phyloP scores from a whole-genome alignment of 1,140 invertebrate genomes.

The Drosophila nannoptera region DNA sequence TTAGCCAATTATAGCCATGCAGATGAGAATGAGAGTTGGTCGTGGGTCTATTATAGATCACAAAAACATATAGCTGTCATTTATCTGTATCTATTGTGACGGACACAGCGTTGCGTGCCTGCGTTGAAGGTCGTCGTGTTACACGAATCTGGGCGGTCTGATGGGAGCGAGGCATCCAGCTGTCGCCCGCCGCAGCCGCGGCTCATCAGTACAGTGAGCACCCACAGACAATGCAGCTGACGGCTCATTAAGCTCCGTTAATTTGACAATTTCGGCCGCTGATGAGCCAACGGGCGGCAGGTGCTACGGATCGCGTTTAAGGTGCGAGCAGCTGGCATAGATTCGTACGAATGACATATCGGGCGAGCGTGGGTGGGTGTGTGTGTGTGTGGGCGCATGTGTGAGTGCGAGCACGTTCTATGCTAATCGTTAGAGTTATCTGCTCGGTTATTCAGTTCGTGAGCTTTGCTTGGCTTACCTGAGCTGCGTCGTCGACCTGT shows the following conservation, averaged over 20 bases:
- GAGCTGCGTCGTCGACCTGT: conserved; percentile 78
- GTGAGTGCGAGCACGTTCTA: conserved; percentile 16
- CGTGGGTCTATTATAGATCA: too few species aligned
- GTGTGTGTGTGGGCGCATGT: conserved; percentile 10
- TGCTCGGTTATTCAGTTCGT: conserved; percentile 9
- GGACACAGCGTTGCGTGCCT: too few species aligned
- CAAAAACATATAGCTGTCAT: too few species aligned
- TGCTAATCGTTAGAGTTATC: neutral
- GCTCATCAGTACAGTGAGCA: conserved; percentile 44
- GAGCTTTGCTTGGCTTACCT: conserved; percentile 70
- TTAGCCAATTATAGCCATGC: conserved; percentile 13
- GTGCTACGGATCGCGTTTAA: conserved; percentile 65
- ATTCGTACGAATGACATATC: conserved; percentile 53
- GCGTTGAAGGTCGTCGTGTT: conserved; percentile 11
- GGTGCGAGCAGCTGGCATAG: conserved; percentile 72
- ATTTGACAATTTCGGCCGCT: conserved; percentile 54
- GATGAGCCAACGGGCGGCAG: neutral
- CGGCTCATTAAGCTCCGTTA: conserved; percentile 60
- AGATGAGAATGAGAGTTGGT: too few species aligned
- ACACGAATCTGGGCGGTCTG: neutral
- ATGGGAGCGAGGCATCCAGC: conserved; percentile 2
- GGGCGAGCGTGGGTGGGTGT: conserved; percentile 5
- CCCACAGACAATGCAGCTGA: conserved; percentile 34
- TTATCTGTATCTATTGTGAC: too few species aligned
- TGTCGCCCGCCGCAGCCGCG: conserved; percentile 19